Evolutionary conservation across 2,113 vertebrate genomes (phyloP).

Genomic region (Bagarius yarrelli): DNA sequence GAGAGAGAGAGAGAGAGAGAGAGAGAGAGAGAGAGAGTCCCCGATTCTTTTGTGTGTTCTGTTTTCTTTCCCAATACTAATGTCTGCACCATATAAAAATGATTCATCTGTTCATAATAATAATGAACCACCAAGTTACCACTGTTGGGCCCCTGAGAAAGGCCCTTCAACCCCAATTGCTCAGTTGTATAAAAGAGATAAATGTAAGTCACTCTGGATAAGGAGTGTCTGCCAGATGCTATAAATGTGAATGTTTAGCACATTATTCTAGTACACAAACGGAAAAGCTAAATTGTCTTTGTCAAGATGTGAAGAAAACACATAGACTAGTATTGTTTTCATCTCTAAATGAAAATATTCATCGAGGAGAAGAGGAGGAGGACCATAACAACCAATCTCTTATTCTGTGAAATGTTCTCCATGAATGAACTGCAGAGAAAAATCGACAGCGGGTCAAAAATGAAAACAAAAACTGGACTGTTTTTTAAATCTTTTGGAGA

Average conservation of each 20-base stretch:
- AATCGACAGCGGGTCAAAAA: conserved; percentile 49
- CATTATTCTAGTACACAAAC: not conserved
- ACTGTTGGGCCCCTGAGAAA: too few relatives aligned
- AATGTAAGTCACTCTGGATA: too few relatives aligned
- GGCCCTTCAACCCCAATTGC: too few relatives aligned
- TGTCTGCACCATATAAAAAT: not conserved
- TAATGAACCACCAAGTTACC: too few relatives aligned
- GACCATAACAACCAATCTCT: conserved; percentile 60
- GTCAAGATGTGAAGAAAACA: not conserved
- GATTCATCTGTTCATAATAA: not conserved
- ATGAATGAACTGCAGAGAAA: conserved; percentile 47
- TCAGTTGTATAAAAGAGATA: too few relatives aligned
- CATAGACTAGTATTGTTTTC: conserved; percentile 21
- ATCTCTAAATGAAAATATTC: conserved; percentile 10
- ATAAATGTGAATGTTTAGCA: not conserved
- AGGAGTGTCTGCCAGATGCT: too few relatives aligned
- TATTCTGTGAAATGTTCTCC: conserved; percentile 56
- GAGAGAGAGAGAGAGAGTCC: too few relatives aligned
- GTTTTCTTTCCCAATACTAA: not conserved
- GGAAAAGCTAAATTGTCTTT: not conserved
- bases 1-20: too few relatives aligned
- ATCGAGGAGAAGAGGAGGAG: conserved; percentile 12
- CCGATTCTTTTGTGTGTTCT: not conserved
- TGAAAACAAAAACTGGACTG: conserved; percentile 63
- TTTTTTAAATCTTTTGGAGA: conserved; percentile 50